Conservation (phyloP, 2,113 vertebrate genomes). For the Caloenas nicobarica region DNA sequence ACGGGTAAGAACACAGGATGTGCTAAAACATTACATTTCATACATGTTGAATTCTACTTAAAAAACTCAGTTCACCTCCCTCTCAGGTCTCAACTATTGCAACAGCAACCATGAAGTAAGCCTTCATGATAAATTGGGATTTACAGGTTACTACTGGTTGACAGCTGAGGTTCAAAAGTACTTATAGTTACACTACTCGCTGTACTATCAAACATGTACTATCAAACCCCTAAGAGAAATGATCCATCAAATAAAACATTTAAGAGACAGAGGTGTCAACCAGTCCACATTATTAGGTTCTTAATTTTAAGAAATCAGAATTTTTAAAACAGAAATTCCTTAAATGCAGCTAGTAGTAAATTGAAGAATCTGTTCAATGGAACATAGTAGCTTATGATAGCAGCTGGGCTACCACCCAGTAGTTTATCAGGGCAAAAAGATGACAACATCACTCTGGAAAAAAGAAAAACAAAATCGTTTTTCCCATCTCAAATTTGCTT, state of each 20-base stretch:
- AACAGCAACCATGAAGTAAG: neutral
- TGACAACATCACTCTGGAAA: neutral
- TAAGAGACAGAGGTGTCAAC: neutral
- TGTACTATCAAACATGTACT: neutral
- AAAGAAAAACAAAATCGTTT: neutral
- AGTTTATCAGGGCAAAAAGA: neutral
- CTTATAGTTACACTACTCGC: neutral
- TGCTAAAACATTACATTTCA: neutral
- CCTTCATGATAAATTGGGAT: neutral
- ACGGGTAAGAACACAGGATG: neutral
- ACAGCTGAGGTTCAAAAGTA: neutral
- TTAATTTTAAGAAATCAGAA: neutral
- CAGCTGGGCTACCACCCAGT: neutral
- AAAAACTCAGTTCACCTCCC: neutral
- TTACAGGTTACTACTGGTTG: neutral
- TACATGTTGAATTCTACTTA: neutral
- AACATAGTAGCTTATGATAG: neutral
- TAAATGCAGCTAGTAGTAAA: neutral
- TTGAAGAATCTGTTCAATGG: neutral
- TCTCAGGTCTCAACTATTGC: neutral
- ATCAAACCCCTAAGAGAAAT: neutral
- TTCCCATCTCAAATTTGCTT: neutral
- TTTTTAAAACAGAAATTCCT: neutral
- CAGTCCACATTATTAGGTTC: neutral
- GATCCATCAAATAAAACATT: neutral